Base-by-base conservation (phyloP, 2,888 invertebrate species). In the Iphiclides podalirius region DNA sequence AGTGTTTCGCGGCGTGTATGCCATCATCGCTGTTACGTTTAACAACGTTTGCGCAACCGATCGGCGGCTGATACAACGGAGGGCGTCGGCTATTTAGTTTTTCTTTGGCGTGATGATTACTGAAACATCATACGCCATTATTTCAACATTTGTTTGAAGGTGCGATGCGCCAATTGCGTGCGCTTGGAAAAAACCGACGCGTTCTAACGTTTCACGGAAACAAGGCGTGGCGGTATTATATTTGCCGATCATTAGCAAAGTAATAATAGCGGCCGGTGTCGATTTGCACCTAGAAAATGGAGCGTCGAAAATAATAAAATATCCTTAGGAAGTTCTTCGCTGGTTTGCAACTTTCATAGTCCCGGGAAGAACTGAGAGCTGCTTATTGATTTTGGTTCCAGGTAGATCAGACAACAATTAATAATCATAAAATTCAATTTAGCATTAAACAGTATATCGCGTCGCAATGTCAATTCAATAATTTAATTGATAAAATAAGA, bases 111-210 rank as follows among this genome's bases (percentile, higher is more conserved):
- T 40, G n/a, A n/a, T 11, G 9, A 28, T 47, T 47, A 41, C 40
- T 38, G 17, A 48, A 33, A 48, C 11, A 33, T 28, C 26, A 40
- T 7, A 14, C 12, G 36, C 41, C 14, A 12, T 14, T 23, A 20
- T 48, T 48, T 43, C 49, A 49, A 41, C 42, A 49, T 36, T n/a
- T 13, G 17, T 37, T 36, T 17, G 16, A 17, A 42, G 38, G 34
- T 34, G 33, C 36, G 42, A 37, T 41, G 41, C 47, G 31, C 31
- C 31, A 43, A 39, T 49, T 26, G 33, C 33, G 37, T 48, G 36
- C n/a, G 37, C 20, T 17, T 28, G 31, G 4, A 48, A n/a, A 16
- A 28, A 11, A 15, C 14, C 37, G 42, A 48, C 38, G 31, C 15
- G 37, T 42, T 33, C 11, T 8, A 31, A 15, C 9, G 20, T 6